Evolutionary conservation across 2,797 vertebrate genomes (phyloP).

Genomic region (Dermochelys coriacea): DNA sequence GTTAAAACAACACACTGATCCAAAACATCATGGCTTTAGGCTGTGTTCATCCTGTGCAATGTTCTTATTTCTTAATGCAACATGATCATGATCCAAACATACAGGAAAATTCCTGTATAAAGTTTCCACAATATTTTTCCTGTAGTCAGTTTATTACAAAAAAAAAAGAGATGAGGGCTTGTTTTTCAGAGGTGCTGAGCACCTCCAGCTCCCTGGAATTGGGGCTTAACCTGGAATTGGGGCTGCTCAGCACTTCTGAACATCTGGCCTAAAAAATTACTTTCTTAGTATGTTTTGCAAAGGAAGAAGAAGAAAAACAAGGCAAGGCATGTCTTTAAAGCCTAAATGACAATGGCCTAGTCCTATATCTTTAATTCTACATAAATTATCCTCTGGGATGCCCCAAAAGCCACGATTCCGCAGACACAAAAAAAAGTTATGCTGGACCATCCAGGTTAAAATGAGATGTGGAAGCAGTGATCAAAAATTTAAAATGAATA

Average conservation of each 20-base stretch:
- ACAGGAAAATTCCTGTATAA: accelerated
- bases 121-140: background rate
- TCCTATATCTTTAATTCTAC: constrained; percentile 66
- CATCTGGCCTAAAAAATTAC: background rate
- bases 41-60: background rate
- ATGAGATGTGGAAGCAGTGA: too few relatives aligned
- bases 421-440: background rate
- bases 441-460: too few relatives aligned
- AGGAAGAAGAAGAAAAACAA: constrained; percentile 25
- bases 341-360: constrained; percentile 51
- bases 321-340: constrained; percentile 64
- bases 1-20: background rate
- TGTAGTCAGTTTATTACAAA: background rate
- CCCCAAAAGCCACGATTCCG: constrained; percentile 65
- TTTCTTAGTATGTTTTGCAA: constrained; percentile 31
- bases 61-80: background rate
- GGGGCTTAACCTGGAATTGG: background rate
- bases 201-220: background rate
- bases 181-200: constrained; percentile 1
- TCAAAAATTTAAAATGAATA: too few relatives aligned
- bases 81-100: background rate
- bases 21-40: background rate
- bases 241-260: background rate
- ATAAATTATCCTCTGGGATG: constrained; percentile 46
- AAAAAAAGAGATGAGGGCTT: background rate